phyloP scores from a whole-genome alignment of 2,113 vertebrate species.

The Miniopterus natalensis region DNA sequence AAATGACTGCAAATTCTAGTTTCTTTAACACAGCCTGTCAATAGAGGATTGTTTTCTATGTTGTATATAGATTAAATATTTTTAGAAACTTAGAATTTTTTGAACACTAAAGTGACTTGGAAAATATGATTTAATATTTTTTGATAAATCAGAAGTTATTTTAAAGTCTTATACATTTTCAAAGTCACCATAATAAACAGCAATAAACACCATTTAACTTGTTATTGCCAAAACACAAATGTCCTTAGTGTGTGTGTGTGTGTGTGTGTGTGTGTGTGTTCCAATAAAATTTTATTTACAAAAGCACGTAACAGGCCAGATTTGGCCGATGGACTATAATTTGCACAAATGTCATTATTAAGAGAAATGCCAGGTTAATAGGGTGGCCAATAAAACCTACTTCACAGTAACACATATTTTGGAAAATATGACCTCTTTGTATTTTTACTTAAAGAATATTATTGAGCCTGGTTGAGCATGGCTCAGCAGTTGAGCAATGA shows the following conservation, averaged over 20 bases:
- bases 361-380: background rate
- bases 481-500: no score
- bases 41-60: background rate
- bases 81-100: background rate
- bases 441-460: background rate
- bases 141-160: conserved; percentile 15
- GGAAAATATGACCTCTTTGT: background rate
- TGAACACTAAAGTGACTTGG: background rate
- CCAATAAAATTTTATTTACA: background rate
- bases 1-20: background rate
- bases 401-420: background rate
- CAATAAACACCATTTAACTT: background rate
- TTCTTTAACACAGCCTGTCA: background rate
- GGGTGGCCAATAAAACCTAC: background rate
- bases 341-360: background rate
- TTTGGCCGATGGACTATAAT: background rate
- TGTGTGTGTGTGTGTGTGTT: no score
- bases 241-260: background rate
- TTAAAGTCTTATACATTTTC: background rate
- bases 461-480: background rate
- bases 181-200: background rate
- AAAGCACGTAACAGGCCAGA: background rate
- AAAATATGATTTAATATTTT: conserved; percentile 28
- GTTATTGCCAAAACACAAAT: background rate
- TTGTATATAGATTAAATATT: background rate